phyloP scores from a whole-genome alignment of 2,888 invertebrate genomes.

The Papilio elwesi region DNA sequence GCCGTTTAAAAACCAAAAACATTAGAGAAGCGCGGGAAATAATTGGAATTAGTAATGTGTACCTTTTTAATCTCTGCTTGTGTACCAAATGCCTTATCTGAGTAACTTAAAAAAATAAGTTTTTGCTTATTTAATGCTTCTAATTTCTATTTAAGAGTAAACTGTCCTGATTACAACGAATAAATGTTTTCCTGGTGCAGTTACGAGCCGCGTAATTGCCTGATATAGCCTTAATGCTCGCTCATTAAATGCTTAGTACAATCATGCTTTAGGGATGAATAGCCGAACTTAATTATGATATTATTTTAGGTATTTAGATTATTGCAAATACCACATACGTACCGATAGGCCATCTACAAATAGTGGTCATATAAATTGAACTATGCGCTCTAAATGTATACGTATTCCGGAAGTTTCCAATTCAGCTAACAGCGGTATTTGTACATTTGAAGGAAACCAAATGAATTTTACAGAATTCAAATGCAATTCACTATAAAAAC shows the following conservation, averaged over 20 bases:
- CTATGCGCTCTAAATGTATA: not conserved
- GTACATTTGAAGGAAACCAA: not conserved
- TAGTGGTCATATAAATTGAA: not conserved
- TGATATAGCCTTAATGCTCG: constrained; percentile 10
- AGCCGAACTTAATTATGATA: not conserved
- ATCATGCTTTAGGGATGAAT: not conserved
- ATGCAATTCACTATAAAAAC: not conserved
- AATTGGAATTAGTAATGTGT: too few relatives aligned
- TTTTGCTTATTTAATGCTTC: not conserved
- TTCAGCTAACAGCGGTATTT: not conserved
- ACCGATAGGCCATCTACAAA: too few relatives aligned
- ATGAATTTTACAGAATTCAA: not conserved
- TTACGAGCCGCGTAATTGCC: constrained; percentile 13
- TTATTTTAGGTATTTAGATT: not conserved
- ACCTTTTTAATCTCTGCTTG: too few relatives aligned
- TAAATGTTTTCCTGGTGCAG: constrained; percentile 25
- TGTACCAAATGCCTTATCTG: too few relatives aligned
- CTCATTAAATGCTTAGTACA: constrained; percentile 13
- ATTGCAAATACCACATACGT: not conserved
- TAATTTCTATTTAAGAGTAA: not conserved
- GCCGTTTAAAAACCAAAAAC: too few relatives aligned
- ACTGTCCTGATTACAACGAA: constrained; percentile 7
- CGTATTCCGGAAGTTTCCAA: not conserved
- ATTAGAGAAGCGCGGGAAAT: too few relatives aligned
- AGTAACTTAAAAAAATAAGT: too few relatives aligned